Base-by-base conservation (phyloP, 2,888 invertebrate species). In the Rhagonycha lutea region DNA sequence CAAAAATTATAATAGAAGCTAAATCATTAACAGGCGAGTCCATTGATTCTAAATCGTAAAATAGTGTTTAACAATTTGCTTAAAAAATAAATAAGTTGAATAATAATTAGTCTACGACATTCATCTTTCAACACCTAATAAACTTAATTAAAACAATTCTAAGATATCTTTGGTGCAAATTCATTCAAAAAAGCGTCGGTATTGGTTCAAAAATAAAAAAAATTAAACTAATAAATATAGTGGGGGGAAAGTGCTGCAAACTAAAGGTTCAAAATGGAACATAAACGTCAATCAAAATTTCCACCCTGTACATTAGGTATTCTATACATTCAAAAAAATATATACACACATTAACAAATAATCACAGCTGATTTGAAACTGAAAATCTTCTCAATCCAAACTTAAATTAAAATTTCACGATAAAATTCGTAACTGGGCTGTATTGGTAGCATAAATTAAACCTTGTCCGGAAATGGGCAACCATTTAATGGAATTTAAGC, bases 401-500 rank as follows among this genome's bases (percentile, higher is more conserved):
- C 68, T 28, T n/a, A 26, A 65, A 71, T 47, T 61, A 14, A 47
- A 68, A 72, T 24, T 26, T 81, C 81, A 82, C 29, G 91, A 91
- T 86, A 94, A 89, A 82, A 94, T 91, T 84, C 92, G 92, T 79
- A 96, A 90, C 84, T 95, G 94, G 71, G 96, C 96, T 14, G 93
- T 93, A 86, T 95, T 96, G 80, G 96, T 96, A 23, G 95, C 96
- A 87, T 95, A 96, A 69, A 95, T 93, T 74, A 96, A 90, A 2
- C 96, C 96, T 85, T 95, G 94, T 0, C 96, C 96, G 0, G 95
- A 92, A 68, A 91, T 91, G 0, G 96, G 96, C 72, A 95, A 91
- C 96, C 96, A 96, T 72, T 94, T 90, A 71, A 95, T 93, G 83
- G 95, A 95, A 89, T 96, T 96, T 67, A 96, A 90, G 85, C 94